phyloP scores from a whole-genome alignment of 2,888 invertebrate genomes.

The Morpho achilles region DNA sequence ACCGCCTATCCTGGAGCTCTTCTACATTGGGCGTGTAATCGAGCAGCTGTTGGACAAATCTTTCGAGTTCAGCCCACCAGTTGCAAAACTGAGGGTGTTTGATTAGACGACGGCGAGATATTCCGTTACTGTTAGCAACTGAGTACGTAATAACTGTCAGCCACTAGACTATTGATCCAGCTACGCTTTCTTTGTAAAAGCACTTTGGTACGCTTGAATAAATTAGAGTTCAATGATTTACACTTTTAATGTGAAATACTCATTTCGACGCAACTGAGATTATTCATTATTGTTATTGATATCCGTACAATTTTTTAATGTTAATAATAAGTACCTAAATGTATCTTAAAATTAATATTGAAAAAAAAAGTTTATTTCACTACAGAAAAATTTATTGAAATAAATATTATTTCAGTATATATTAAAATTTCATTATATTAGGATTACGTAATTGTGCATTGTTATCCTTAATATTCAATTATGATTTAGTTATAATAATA shows the following conservation, averaged over 20 bases:
- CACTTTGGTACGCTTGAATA: slow-evolving; percentile 1
- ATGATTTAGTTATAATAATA: too few species aligned
- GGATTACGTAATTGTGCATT: too few species aligned
- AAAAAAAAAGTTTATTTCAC: too few species aligned
- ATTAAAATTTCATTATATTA: too few species aligned
- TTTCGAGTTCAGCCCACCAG: slow-evolving; percentile 68
- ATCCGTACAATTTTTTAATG: too few species aligned
- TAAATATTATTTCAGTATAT: too few species aligned
- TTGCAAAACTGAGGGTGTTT: slow-evolving; percentile 61
- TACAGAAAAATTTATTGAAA: too few species aligned
- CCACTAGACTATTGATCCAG: slow-evolving; percentile 26
- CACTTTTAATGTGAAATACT: neutral
- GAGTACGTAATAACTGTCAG: slow-evolving; percentile 25
- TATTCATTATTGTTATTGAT: too few species aligned
- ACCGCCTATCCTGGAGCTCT: slow-evolving; percentile 38
- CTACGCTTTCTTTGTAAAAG: slow-evolving; percentile 5
- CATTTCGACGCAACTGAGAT: too few species aligned
- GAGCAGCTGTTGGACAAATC: slow-evolving; percentile 68
- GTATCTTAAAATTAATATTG: too few species aligned
- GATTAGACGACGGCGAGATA: slow-evolving; percentile 42
- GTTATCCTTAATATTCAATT: too few species aligned
- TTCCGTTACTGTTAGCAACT: slow-evolving; percentile 37
- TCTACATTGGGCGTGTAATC: slow-evolving; percentile 37
- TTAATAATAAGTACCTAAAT: too few species aligned
- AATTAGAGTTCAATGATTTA: slow-evolving; percentile 1